Base-by-base conservation (phyloP, 2,888 invertebrate genomes). In the Eupithecia vulgata region DNA sequence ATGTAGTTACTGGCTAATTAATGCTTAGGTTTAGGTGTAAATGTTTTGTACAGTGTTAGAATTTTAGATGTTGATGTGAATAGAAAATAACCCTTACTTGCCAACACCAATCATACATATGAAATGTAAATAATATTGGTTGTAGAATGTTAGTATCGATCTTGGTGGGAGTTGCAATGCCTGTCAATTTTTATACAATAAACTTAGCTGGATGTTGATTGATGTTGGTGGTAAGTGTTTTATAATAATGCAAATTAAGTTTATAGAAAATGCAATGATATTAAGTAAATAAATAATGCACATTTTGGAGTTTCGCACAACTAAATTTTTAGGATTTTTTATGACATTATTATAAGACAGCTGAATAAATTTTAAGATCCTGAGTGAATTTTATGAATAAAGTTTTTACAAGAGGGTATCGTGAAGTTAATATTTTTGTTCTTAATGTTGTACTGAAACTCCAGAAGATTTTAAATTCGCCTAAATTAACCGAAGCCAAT, bases 401-500 rank as follows among this genome's bases (percentile, higher is more conserved):
- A 37, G n/a, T 37, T 35, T 67, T 65, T 42, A 61, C 61, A 17
- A 34, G 17, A 61, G 1, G 0, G 37, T 21, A 35, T 62, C 5
- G n/a, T 62, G 30, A 13, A 40, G 13, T 62, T 40, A 42, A 40
- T 37, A 62, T 13, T 64, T 64, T 37, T 48, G 25, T 68, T 68
- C 65, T 57, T 65, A 45, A 7, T 52, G 40, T 70, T 68, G 70
- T 72, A 64, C 67, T 42, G 57, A 71, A 71, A 69, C n/a, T 71
- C 75, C 72, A 76, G 67, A 71, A 80, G 67, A 76, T 75, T 78
- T 64, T 73, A 76, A 52, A 68, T 72, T 80, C 81, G 82, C 82
- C 82, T 84, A 82, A 82, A 83, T 81, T 72, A 80, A 80, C 81
- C 76, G 77, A 82, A 85, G 82, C 85, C 85, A 87, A 88, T 84